These are phyloP conservation scores for Machaerirhynchus nigripectus DNA, from an alignment of 2,113 vertebrate genomes.

Conservation along the genomic window DNA sequence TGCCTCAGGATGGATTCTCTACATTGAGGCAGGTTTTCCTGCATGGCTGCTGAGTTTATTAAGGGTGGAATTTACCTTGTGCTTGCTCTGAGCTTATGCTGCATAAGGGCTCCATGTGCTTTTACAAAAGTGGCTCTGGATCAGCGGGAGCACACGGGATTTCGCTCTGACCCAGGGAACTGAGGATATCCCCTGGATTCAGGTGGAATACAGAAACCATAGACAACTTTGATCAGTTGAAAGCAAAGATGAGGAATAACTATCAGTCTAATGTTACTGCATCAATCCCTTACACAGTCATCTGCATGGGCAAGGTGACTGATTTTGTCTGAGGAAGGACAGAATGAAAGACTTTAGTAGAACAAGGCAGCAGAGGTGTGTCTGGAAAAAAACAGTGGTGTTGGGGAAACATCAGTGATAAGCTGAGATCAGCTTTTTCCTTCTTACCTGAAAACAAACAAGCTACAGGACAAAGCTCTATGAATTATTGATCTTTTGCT, in stretches of 20 bases:
- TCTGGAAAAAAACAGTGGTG: neutral
- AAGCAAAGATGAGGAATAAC: neutral
- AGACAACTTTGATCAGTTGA: neutral
- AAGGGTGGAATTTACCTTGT: neutral
- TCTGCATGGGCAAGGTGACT: neutral
- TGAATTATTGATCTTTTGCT: neutral
- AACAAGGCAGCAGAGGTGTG: neutral
- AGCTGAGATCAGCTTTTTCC: neutral
- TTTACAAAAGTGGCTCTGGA: neutral
- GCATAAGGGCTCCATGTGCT: neutral
- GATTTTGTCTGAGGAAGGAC: neutral
- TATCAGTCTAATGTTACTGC: neutral
- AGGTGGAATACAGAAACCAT: neutral
- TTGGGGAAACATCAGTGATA: neutral
- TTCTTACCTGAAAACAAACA: neutral
- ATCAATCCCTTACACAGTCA: neutral
- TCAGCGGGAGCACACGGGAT: accelerated
- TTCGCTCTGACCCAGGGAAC: neutral
- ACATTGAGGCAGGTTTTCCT: neutral
- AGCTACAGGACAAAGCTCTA: neutral
- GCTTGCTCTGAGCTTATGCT: neutral
- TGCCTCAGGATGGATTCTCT: neutral
- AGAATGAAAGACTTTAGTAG: neutral
- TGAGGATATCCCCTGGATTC: neutral
- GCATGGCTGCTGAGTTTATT: neutral